Evolutionary conservation across 2,797 vertebrate genomes (phyloP).

Genomic region (Dermochelys coriacea): DNA sequence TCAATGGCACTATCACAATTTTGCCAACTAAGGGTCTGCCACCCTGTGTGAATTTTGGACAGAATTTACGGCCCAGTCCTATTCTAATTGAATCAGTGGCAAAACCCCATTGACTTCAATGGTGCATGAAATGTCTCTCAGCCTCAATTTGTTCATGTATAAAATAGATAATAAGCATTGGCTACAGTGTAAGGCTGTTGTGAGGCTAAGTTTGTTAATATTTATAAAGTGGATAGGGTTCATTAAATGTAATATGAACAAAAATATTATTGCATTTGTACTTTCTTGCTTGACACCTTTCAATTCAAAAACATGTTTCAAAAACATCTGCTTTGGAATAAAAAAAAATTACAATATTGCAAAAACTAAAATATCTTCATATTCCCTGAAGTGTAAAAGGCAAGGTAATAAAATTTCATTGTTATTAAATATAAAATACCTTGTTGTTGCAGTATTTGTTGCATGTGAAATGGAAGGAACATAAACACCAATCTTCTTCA

Average conservation of each 20-base stretch:
- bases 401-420: not conserved
- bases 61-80: not conserved
- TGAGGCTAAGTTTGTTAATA: not conserved
- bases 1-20: not conserved
- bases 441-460: not conserved
- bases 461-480: constrained; percentile 4
- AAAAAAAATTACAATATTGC: not conserved
- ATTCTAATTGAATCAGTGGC: not conserved
- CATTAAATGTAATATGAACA: not conserved
- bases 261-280: not conserved
- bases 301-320: not conserved
- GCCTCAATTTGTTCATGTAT: not conserved
- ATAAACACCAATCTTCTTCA: not conserved
- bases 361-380: not conserved
- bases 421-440: constrained; percentile 5
- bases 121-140: not conserved
- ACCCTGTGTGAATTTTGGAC: not conserved
- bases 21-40: not conserved
- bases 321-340: not conserved
- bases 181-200: not conserved
- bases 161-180: not conserved
- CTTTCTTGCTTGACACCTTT: not conserved
- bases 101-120: not conserved
- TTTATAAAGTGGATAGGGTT: not conserved
- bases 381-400: not conserved